A percentile compares a stretch with the other conserved stretches of the same genome.
Evolutionary conservation across 2,888 invertebrate species (phyloP).

Genomic region (Agriopis leucophaearia): DNA sequence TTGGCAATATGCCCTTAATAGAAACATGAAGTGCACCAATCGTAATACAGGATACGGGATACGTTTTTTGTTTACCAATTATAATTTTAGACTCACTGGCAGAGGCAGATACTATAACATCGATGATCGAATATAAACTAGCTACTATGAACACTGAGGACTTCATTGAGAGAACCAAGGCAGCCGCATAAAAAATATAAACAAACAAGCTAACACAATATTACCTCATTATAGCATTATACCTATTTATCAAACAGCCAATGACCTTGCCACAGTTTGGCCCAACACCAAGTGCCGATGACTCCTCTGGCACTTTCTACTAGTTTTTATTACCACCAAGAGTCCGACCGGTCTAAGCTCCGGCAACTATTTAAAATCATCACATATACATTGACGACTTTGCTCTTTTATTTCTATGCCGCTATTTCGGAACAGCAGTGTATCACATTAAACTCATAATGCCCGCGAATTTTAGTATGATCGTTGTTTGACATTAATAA

Average conservation of each 20-base stretch:
- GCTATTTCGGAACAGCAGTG: conserved; percentile 41
- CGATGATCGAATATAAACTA: conserved; percentile 17
- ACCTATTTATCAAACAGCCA: conserved; percentile 76
- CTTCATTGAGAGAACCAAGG: conserved; percentile 10
- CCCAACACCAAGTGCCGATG: conserved; percentile 80
- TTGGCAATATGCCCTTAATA: conserved; percentile 44
- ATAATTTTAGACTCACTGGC: conserved; percentile 21
- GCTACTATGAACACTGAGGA: neutral
- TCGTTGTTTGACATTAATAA: conserved; percentile 49
- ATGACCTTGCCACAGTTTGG: conserved; percentile 83
- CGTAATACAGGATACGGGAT: conserved; percentile 34
- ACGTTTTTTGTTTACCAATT: conserved; percentile 13
- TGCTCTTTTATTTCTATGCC: conserved; percentile 36
- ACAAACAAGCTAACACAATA: conserved; percentile 67
- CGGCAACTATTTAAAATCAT: conserved; percentile 44
- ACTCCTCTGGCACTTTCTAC: conserved; percentile 80
- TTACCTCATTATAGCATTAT: conserved; percentile 69
- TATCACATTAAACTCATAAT: conserved; percentile 28
- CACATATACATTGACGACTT: conserved; percentile 55
- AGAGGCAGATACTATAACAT: conserved; percentile 21
- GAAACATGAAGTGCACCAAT: conserved; percentile 34
- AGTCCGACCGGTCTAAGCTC: conserved; percentile 29
- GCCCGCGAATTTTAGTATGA: conserved; percentile 16
- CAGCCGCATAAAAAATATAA: conserved; percentile 68
- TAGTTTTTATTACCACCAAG: conserved; percentile 66